Conservation (phyloP, 2,113 vertebrate genomes). For the Zeus faber region DNA sequence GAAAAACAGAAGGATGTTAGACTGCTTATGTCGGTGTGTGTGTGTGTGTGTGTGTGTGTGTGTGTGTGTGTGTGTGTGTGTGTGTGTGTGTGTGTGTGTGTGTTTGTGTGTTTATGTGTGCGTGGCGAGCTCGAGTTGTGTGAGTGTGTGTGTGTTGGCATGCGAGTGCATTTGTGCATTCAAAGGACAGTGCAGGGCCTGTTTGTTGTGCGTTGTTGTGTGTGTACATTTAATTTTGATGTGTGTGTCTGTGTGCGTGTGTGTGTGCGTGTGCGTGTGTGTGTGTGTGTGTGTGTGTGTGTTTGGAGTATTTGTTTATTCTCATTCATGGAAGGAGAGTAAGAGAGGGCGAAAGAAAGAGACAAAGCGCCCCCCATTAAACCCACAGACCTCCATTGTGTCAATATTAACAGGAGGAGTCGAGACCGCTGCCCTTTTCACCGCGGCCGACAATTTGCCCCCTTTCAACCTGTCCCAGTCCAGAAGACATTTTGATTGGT, state of each 20-base stretch:
- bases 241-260: conserved; percentile 1
- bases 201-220: conserved; percentile 1
- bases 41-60: not conserved
- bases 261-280: not conserved
- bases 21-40: not conserved
- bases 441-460: conserved; percentile 54
- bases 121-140: no score
- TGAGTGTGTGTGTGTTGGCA: conserved; percentile 1
- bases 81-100: not conserved
- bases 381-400: conserved; percentile 33
- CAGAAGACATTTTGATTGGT: conserved; percentile 69
- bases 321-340: not conserved
- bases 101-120: conserved; percentile 26
- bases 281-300: not conserved
- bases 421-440: conserved; percentile 59
- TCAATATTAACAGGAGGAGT: conserved; percentile 49
- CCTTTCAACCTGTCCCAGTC: conserved; percentile 48
- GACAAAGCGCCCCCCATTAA: conserved; percentile 18
- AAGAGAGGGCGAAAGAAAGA: not conserved
- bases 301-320: no score
- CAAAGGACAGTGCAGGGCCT: not conserved
- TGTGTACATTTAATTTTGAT: not conserved
- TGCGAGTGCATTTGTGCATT: not conserved
- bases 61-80: not conserved
- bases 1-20: not conserved